A percentile compares a stretch with the other conserved stretches of the same genome.
phyloP scores from a whole-genome alignment of 2,888 invertebrate genomes.

The Galerucella calmariensis region DNA sequence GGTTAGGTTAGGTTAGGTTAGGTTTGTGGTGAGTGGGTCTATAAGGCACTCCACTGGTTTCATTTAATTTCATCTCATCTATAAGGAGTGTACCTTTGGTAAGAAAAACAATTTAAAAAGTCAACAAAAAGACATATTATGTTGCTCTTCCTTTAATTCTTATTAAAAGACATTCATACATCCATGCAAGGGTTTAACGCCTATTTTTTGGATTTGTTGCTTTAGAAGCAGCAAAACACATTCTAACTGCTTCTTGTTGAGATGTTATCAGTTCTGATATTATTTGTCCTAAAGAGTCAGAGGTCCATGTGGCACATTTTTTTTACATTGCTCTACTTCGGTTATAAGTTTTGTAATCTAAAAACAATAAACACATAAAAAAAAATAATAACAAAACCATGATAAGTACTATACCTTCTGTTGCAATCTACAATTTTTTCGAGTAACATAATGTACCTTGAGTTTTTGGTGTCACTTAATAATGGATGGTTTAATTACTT shows the following conservation, averaged over 20 bases:
- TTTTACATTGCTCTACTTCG: background rate
- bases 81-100: constrained; percentile 23
- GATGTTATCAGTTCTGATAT: background rate
- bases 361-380: background rate
- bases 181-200: background rate
- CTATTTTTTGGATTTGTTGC: background rate
- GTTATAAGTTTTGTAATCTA: background rate
- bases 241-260: background rate
- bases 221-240: background rate
- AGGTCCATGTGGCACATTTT: background rate
- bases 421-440: background rate
- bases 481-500: background rate
- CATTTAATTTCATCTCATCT: constrained; percentile 35
- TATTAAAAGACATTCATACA: background rate
- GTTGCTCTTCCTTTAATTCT: constrained; percentile 1
- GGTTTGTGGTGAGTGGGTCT: too few relatives aligned
- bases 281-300: background rate
- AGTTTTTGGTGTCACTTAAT: background rate
- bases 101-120: constrained; percentile 3
- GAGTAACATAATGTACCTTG: background rate
- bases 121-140: background rate
- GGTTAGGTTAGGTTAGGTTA: too few relatives aligned
- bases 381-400: background rate
- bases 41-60: too few relatives aligned
- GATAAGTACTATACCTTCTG: background rate